Base-by-base conservation (phyloP, 2,797 vertebrate genomes). In the Bufotes viridis region DNA sequence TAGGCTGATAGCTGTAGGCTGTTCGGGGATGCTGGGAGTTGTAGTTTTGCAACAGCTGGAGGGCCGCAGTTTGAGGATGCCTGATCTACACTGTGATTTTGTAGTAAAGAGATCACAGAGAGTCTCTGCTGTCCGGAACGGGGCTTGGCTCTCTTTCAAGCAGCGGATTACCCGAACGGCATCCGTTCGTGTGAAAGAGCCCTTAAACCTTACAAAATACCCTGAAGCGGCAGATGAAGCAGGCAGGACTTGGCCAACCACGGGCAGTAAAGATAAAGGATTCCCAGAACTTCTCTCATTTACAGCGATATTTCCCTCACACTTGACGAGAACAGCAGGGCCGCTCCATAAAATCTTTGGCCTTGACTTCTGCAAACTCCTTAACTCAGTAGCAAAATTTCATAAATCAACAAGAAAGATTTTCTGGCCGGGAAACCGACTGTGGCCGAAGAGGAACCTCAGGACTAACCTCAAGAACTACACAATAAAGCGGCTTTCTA, bases 181-280 rank as follows among this genome's bases (percentile, higher is more conserved):
- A 34, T 34, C 29, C 29, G 29, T 3, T 34, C 29, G 2, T 34
- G 29, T 34, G 29, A 34, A 34, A 34, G 29, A 34, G 29, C 29
- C 29, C 11, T 15, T 60, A 15, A 18, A 60, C 58, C 58, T 60
- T 17, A 15, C 15, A 60, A 60, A 60, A 60, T 15, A 60, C 22
- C 20, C 9, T 63, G 18, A 63, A 63, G 22, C 20, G 22, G 20
- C 22, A 9, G 61, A 63, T 63, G 13, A 63, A 63, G 10, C 61
- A 7, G 14, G 2, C n/a, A 61, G 22, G 51, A 58, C 22, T 67
- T 87, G 58, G 80, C 58, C 78, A n/a, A 78, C 24, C 67, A 13
- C 7, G 22, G 7, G 26, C 74, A 78, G 49, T 75, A 83, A 76
- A 88, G 81, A 82, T 82, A 82, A 80, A 72, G 49, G 76, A 69